Conservation (phyloP, 2,888 invertebrate species). For the Cataglyphis rosenhaueri region DNA sequence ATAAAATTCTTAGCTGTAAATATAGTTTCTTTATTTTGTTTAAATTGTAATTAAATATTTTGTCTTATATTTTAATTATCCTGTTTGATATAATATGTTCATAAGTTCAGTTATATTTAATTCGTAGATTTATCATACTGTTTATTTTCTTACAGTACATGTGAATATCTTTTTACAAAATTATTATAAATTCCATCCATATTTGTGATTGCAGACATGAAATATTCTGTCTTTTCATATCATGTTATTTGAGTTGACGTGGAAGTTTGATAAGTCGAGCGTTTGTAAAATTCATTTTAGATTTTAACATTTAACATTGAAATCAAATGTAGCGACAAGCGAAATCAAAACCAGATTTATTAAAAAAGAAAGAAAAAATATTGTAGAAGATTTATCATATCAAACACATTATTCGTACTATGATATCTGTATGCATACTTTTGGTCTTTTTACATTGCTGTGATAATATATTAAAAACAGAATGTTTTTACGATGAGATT, state of each 20-base stretch:
- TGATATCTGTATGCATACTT: not conserved
- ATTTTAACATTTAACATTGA: conserved; percentile 19
- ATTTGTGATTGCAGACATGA: not conserved
- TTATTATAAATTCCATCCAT: not conserved
- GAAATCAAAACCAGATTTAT: conserved; percentile 3
- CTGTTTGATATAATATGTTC: not conserved
- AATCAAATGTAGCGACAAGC: not conserved
- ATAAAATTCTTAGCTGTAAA: not conserved
- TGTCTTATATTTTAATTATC: not conserved
- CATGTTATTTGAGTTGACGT: not conserved
- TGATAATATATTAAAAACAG: not conserved
- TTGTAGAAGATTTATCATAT: not conserved
- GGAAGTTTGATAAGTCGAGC: not conserved
- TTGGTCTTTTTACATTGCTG: conserved; percentile 12
- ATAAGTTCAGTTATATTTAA: not conserved
- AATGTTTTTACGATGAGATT: not conserved
- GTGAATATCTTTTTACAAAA: not conserved
- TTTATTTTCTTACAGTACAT: not conserved
- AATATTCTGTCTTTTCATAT: not conserved
- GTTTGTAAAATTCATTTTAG: conserved; percentile 7
- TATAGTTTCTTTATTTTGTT: not conserved
- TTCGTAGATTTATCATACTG: not conserved
- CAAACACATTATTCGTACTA: not conserved
- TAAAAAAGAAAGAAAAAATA: conserved; percentile 1
- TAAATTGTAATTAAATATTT: not conserved